These are phyloP conservation scores for Magallana ariakensis DNA, from an alignment of 1,140 invertebrate genomes.

Conservation along the genomic window DNA sequence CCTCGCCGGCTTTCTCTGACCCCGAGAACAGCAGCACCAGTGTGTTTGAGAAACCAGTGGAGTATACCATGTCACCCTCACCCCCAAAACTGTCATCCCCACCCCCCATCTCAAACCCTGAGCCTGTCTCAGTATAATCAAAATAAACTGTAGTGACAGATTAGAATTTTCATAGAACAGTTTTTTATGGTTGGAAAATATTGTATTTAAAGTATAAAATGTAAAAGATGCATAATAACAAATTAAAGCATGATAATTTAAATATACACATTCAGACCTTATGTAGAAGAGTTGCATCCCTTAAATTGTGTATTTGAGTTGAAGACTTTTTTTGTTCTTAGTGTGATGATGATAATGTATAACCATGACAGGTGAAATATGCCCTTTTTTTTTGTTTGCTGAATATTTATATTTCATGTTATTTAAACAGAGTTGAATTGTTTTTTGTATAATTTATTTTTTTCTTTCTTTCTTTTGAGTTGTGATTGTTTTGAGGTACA, in stretches of 20 bases:
- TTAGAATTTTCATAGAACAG: background rate
- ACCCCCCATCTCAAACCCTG: background rate
- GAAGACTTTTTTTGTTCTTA: background rate
- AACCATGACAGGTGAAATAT: background rate
- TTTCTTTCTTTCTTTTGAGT: constrained; percentile 29
- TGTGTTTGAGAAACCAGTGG: constrained; percentile 38
- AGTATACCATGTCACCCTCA: constrained; percentile 42
- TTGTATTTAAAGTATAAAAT: background rate
- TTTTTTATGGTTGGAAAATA: background rate
- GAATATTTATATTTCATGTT: background rate
- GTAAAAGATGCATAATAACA: background rate
- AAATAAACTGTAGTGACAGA: background rate
- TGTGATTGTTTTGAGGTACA: constrained; percentile 26
- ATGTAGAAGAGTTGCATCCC: too few relatives aligned
- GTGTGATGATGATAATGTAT: background rate
- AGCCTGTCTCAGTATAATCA: constrained; percentile 33
- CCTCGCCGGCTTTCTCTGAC: constrained; percentile 31
- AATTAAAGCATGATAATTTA: background rate
- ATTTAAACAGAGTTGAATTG: constrained; percentile 29
- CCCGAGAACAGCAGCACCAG: constrained; percentile 41
- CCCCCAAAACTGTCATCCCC: constrained; percentile 41
- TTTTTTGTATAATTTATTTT: constrained; percentile 4
- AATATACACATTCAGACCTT: background rate
- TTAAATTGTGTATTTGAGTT: background rate
- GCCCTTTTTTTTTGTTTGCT: background rate